These are phyloP conservation scores for Oxyscelio sp. DNA, from an alignment of 2,888 invertebrate genomes.

Conservation along the genomic window DNA sequence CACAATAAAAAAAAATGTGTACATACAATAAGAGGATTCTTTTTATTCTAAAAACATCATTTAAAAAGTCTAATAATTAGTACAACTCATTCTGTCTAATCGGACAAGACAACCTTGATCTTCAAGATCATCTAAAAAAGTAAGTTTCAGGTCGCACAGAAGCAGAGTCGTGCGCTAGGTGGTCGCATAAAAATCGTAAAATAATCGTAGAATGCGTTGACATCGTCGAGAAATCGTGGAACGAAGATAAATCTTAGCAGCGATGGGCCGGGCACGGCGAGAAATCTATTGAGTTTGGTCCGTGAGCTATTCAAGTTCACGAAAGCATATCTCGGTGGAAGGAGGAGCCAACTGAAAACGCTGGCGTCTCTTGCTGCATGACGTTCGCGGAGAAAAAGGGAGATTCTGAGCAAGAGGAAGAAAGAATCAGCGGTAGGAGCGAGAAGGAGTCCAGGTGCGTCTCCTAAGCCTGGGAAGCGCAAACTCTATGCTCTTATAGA, in stretches of 20 bases:
- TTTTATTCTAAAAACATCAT: too few relatives aligned
- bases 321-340: conserved; percentile 83
- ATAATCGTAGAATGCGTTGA: conserved; percentile 48
- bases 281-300: conserved; percentile 81
- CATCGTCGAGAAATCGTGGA: conserved; percentile 57
- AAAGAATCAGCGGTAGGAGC: conserved; percentile 64
- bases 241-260: conserved; percentile 83
- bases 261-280: conserved; percentile 80
- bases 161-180: too few relatives aligned
- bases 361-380: conserved; percentile 38
- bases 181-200: conserved; percentile 40
- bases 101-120: too few relatives aligned
- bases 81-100: too few relatives aligned
- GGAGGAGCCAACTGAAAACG: conserved; percentile 77
- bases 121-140: too few relatives aligned
- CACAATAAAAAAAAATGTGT: too few relatives aligned
- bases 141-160: too few relatives aligned
- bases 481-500: conserved; percentile 82
- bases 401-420: conserved; percentile 56
- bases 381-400: conserved; percentile 69
- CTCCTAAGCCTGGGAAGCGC: conserved; percentile 87
- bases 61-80: too few relatives aligned
- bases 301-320: conserved; percentile 85
- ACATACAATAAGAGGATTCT: too few relatives aligned
- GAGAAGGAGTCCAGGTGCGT: conserved; percentile 87